Conservation (phyloP, 1,140 invertebrate species). For the Macrostomum lignano region DNA sequence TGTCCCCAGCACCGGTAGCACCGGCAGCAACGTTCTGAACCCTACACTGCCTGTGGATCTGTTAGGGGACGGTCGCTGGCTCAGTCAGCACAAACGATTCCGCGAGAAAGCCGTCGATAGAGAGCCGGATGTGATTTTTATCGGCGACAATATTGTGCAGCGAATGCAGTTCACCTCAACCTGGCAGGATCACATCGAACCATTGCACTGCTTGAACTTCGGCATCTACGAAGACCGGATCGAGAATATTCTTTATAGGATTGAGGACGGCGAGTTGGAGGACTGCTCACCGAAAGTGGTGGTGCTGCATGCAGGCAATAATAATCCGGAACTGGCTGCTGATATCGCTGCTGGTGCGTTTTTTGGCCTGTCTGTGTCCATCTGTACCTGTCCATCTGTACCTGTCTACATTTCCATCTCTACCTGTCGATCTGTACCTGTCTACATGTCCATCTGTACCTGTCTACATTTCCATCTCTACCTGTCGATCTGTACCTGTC, state of each 20-base stretch:
- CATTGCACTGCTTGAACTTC: slow-evolving; percentile 58
- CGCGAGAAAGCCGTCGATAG: slow-evolving; percentile 46
- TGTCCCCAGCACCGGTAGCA: no score
- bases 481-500: no score
- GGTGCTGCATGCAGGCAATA: slow-evolving; percentile 53
- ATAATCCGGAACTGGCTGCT: slow-evolving; percentile 45
- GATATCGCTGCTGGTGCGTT: no score
- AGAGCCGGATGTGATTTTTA: slow-evolving; percentile 62
- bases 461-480: no score
- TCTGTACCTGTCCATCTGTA: no score
- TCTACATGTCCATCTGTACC: no score
- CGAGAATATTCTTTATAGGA: slow-evolving; percentile 57
- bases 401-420: no score
- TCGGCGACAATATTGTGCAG: slow-evolving; percentile 49
- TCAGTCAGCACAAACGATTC: slow-evolving; percentile 52
- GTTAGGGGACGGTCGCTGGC: no score
- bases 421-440: no score
- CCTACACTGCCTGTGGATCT: no score
- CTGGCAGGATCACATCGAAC: slow-evolving; percentile 28
- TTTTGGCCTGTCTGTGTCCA: no score
- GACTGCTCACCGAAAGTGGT: slow-evolving; percentile 57
- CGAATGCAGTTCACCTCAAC: slow-evolving; percentile 4
- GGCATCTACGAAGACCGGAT: slow-evolving; percentile 57
- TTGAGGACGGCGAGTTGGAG: slow-evolving; percentile 56
- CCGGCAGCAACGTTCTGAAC: no score